Evolutionary conservation across 30 jellyfish, hydroid and myxozoan species (phyloP).

Genomic region (Pseudorhiza aurosa): DNA sequence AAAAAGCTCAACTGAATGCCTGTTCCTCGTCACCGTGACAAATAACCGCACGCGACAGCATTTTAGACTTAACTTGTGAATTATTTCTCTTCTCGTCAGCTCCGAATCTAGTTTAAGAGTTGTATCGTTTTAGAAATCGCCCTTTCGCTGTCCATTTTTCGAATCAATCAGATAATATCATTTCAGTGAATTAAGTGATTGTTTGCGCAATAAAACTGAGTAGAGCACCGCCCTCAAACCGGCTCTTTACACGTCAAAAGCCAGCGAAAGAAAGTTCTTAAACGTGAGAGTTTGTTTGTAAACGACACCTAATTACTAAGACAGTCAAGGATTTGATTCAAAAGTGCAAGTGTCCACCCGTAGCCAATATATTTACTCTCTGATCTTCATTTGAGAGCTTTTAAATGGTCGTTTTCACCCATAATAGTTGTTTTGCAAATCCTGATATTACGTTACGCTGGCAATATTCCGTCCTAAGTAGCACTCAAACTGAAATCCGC

Average conservation of each 20-base stretch:
- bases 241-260: background rate
- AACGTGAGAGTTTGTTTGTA: conserved; percentile 5
- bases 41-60: too few species aligned
- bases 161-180: too few species aligned
- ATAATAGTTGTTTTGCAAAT: conserved; percentile 48
- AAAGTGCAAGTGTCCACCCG: conserved; percentile 35
- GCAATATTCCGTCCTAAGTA: conserved; percentile 40
- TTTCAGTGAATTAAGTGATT: too few species aligned
- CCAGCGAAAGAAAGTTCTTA: background rate
- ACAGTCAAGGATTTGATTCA: conserved; percentile 9
- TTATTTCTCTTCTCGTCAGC: too few species aligned
- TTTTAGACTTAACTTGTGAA: too few species aligned
- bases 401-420: conserved; percentile 48
- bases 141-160: too few species aligned
- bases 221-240: background rate
- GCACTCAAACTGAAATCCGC: conserved; percentile 69
- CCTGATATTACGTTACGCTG: conserved; percentile 62
- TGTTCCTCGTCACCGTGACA: too few species aligned
- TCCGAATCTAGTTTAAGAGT: too few species aligned
- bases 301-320: conserved; percentile 23
- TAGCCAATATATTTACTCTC: conserved; percentile 20
- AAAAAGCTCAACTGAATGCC: too few species aligned
- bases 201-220: background rate
- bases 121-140: too few species aligned
- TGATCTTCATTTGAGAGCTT: conserved; percentile 44